Conservation (phyloP, 2,113 vertebrate species). For the Hydrolagus affinis region DNA sequence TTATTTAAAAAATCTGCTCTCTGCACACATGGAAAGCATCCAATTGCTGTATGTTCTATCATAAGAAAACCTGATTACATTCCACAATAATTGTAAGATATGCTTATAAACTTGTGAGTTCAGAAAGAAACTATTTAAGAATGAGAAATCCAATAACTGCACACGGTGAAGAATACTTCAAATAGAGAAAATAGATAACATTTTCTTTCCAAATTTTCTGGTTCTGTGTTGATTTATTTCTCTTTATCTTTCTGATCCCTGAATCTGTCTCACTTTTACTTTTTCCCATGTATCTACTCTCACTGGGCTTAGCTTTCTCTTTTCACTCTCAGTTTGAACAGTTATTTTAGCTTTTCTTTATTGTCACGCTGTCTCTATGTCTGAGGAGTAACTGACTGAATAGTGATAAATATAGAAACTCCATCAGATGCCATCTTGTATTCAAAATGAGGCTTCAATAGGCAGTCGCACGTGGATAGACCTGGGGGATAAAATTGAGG, state of each 20-base stretch:
- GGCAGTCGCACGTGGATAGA: background rate
- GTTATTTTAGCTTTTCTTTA: background rate
- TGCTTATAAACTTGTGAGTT: no score
- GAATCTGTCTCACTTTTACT: background rate
- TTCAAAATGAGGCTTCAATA: background rate
- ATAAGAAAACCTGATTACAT: no score
- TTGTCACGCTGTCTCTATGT: background rate
- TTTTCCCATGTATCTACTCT: background rate
- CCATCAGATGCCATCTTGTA: background rate
- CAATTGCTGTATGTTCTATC: no score
- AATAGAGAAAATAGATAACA: background rate
- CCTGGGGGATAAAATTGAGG: background rate
- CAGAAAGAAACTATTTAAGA: background rate
- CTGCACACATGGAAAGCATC: no score
- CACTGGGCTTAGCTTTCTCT: background rate
- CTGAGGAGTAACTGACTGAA: background rate
- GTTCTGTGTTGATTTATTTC: background rate
- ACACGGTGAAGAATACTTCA: background rate
- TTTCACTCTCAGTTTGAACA: background rate
- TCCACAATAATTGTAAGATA: no score
- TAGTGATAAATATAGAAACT: background rate
- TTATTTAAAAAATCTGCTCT: no score
- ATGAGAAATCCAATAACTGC: background rate
- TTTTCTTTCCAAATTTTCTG: background rate
- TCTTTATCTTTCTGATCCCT: background rate